Evolutionary conservation across 2,797 vertebrate genomes (phyloP).

Genomic region (Vireo griseus): DNA sequence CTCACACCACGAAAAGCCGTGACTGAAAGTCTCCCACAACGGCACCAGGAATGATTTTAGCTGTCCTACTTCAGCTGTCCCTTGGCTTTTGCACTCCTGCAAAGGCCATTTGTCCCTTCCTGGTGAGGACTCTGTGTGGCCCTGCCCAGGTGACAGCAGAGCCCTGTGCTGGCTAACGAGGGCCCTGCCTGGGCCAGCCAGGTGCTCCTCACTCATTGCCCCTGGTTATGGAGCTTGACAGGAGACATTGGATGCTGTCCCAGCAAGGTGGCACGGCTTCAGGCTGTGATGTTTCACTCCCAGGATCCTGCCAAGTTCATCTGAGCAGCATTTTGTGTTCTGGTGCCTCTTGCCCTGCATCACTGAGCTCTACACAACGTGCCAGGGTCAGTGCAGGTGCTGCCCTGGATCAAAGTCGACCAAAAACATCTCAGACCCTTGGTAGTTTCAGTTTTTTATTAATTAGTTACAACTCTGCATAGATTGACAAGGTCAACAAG

Average conservation of each 20-base stretch:
- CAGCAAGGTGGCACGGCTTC: constrained; percentile 19
- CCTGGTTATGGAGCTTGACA: not conserved
- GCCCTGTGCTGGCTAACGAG: not conserved
- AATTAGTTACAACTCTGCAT: not conserved
- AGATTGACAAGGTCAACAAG: not conserved
- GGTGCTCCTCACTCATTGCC: constrained; percentile 1
- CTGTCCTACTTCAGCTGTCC: not conserved
- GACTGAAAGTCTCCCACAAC: not conserved
- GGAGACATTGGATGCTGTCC: not conserved
- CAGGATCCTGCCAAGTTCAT: not conserved
- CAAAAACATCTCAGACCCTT: not conserved
- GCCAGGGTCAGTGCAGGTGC: not conserved
- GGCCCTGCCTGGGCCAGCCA: not conserved
- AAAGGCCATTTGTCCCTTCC: not conserved
- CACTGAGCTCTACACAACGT: not conserved
- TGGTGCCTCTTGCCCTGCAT: not conserved
- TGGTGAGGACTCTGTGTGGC: not conserved
- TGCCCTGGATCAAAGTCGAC: not conserved
- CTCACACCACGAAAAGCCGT: accelerated
- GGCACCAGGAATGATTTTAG: not conserved
- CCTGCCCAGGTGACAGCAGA: not conserved
- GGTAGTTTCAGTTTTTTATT: not conserved
- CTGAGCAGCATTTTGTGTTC: not conserved
- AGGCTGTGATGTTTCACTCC: not conserved
- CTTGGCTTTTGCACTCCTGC: not conserved